Percentiles rank a stretch among this genome's conserved stretches.
Evolutionary conservation across 2,888 invertebrate species (phyloP).

Genomic region (Leptinotarsa peninsularis): DNA sequence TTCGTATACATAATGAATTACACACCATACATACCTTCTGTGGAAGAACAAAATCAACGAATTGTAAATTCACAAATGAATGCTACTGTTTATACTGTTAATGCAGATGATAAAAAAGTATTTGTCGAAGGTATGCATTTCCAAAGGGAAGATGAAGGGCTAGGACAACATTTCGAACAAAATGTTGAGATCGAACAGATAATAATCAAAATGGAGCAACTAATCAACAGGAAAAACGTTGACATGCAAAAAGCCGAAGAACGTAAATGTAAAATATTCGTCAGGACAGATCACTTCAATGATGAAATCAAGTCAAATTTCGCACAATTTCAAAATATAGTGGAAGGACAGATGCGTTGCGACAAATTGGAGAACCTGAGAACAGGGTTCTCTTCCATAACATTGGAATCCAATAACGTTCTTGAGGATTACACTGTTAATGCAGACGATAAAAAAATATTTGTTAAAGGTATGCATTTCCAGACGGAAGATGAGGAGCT

Average conservation of each 20-base stretch:
- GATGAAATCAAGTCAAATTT: constrained; percentile 71
- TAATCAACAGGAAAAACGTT: constrained; percentile 94
- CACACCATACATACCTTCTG: too few species aligned
- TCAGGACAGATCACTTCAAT: constrained; percentile 92
- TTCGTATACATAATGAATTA: too few species aligned
- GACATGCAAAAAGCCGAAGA: constrained; percentile 97
- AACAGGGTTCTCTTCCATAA: too few species aligned
- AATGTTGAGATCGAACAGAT: constrained; percentile 92
- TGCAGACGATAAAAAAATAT: constrained; percentile 84
- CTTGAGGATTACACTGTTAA: constrained; percentile 76
- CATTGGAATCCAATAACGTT: constrained; percentile 86
- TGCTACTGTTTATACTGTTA: too few species aligned
- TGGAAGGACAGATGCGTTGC: too few species aligned
- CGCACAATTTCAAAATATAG: too few species aligned
- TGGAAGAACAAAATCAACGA: too few species aligned
- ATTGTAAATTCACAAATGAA: too few species aligned
- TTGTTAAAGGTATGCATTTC: constrained; percentile 98
- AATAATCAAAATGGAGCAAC: constrained; percentile 96
- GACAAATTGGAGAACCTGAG: constrained; percentile 94
- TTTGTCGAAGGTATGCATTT: constrained; percentile 65
- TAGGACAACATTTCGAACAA: constrained; percentile 92
- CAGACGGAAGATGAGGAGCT: constrained; percentile 98
- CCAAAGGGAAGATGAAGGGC: constrained; percentile 98
- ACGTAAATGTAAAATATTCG: constrained; percentile 94
- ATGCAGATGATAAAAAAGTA: too few species aligned